These are phyloP conservation scores for Phytoseiulus persimilis DNA, from an alignment of 2,888 invertebrate genomes.

Conservation along the genomic window DNA sequence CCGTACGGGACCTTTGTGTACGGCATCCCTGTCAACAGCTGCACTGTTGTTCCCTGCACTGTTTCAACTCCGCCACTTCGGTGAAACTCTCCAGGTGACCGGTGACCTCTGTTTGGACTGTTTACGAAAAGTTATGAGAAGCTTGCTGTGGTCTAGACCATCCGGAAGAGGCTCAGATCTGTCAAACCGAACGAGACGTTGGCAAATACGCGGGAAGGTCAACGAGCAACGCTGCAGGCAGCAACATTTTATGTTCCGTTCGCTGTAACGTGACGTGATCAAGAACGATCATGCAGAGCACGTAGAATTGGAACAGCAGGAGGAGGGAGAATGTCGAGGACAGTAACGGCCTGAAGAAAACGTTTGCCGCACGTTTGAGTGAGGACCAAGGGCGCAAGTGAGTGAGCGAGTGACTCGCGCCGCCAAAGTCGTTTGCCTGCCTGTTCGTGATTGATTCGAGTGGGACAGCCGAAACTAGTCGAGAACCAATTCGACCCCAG, in stretches of 20 bases:
- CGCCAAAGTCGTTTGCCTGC: background rate
- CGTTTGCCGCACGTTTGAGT: background rate
- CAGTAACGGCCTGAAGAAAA: background rate
- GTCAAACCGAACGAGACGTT: background rate
- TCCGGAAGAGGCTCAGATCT: too few relatives aligned
- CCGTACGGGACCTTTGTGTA: too few relatives aligned
- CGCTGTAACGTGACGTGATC: constrained; percentile 21
- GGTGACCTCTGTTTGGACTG: too few relatives aligned
- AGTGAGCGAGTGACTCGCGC: background rate
- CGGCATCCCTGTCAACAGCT: too few relatives aligned
- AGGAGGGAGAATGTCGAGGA: background rate
- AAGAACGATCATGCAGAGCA: background rate
- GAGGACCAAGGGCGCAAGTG: background rate
- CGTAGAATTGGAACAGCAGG: background rate
- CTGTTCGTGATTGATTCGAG: background rate
- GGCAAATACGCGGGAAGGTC: background rate
- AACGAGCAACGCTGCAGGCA: background rate
- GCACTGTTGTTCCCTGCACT: too few relatives aligned
- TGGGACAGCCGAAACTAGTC: background rate
- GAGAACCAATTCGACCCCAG: background rate
- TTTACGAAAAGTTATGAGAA: too few relatives aligned
- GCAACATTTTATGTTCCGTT: constrained; percentile 22
- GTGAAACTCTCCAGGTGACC: too few relatives aligned
- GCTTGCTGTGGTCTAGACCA: too few relatives aligned
- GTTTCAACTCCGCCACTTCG: too few relatives aligned